Evolutionary conservation across 2,113 vertebrate genomes (phyloP), one percentile per base, ranked within the genome.

Genomic region (Morphnarchus princeps): DNA sequence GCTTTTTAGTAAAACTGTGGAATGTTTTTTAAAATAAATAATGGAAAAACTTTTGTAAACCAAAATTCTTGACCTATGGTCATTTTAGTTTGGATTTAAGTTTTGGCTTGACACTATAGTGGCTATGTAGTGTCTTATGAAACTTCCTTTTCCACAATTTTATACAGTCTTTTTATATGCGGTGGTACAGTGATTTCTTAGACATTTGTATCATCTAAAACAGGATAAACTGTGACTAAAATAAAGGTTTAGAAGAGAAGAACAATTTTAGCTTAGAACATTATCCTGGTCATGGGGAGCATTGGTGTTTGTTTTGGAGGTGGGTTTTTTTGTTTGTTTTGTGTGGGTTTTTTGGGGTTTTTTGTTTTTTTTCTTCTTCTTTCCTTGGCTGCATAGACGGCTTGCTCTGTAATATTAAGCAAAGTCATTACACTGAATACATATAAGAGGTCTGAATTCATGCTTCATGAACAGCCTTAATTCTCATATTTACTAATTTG

Each of bases 1-100:
- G 28, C n/a, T 87, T 87, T 80, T 71, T 54, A 81, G 32, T 83
- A 70, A 78, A 92, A 87, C 54, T n/a, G 36, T 62, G 72, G 42
- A 92, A 92, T 74, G 72, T 62, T 95, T 89, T 70, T 25, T 43
- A 93, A 95, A 96, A 93, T 73, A 95, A 90, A 83, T 89, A 78
- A 57, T 40, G 38, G 77, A 84, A 87, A 93, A 79, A 29, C 55
- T 67, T 40, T 36, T 59, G 28, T 89, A 59, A 89, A 72, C n/a
- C 15, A 15, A 76, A 91, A 63, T 66, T 78, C 26, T 67, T 94
- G 76, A 42, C 20, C 52, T 57, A 50, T n/a, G 16, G 40, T 72
- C 10, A 32, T 90, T 86, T 85, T 72, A 32, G 67, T 95, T 90
- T 77, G 14, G 40, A 43, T 67, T 62, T 63, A n/a, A 54, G 18